Percentiles rank a stretch among this genome's conserved stretches.
These are phyloP conservation scores for Liparis tanakae DNA, from an alignment of 2,797 vertebrate species.

Conservation along the genomic window DNA sequence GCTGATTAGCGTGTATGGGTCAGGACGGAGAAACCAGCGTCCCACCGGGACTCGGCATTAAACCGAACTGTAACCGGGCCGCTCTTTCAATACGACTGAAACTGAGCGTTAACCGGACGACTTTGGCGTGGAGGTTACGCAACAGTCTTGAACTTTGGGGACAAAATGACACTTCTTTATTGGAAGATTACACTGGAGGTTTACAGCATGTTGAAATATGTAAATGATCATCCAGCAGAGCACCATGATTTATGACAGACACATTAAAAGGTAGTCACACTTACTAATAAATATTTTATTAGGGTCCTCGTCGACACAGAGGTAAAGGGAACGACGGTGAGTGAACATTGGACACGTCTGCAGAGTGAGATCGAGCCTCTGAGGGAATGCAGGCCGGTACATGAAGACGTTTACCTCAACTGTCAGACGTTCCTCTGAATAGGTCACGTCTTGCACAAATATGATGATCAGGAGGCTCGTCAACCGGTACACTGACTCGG, in stretches of 20 bases:
- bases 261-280: conserved; percentile 22
- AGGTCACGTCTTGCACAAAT: conserved; percentile 10
- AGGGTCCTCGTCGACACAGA: too few species aligned
- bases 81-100: not conserved
- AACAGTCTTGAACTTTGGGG: not conserved
- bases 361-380: conserved; percentile 8
- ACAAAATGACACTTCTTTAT: not conserved
- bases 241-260: conserved; percentile 38
- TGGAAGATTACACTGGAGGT: conserved; percentile 17
- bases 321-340: not conserved
- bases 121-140: not conserved
- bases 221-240: conserved; percentile 27
- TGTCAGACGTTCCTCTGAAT: conserved; percentile 33
- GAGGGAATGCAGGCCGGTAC: conserved; percentile 30
- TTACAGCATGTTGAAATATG: conserved; percentile 15
- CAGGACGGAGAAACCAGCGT: not conserved
- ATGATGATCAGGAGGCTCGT: conserved; percentile 11
- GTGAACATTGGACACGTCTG: conserved; percentile 7
- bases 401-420: conserved; percentile 35
- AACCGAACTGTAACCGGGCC: not conserved
- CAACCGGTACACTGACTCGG: conserved; percentile 11
- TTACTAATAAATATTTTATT: too few species aligned
- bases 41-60: not conserved
- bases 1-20: conserved; percentile 5
- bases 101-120: not conserved